phyloP scores from a whole-genome alignment of 2,888 invertebrate genomes.

The Zaprionus bogoriensis region DNA sequence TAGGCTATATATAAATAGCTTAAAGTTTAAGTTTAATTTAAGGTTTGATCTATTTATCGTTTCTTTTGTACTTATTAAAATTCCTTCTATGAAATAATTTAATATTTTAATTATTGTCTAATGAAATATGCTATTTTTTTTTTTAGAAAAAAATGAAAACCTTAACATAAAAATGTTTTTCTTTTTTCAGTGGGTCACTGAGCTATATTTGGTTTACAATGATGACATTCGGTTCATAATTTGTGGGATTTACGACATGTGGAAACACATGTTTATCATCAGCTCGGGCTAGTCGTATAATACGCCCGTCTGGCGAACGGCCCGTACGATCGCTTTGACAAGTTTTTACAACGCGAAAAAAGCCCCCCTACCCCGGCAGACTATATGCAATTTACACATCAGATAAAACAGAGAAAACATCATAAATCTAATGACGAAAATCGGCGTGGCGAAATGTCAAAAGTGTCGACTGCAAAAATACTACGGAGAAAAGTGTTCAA shows the following conservation, averaged over 20 bases:
- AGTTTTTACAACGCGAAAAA: constrained; percentile 26
- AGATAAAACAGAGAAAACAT: constrained; percentile 20
- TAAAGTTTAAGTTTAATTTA: too few species aligned
- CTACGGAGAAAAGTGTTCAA: background rate
- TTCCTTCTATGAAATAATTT: too few species aligned
- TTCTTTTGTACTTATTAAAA: too few species aligned
- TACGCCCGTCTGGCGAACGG: constrained; percentile 15
- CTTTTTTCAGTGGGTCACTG: too few species aligned
- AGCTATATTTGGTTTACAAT: background rate
- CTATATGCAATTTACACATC: constrained; percentile 39
- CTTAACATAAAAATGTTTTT: too few species aligned
- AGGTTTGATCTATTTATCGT: too few species aligned
- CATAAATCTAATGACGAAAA: constrained; percentile 35
- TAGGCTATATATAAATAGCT: too few species aligned
- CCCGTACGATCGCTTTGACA: constrained; percentile 41
- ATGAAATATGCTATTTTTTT: too few species aligned
- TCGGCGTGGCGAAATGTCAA: constrained; percentile 4
- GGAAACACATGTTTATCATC: constrained; percentile 49
- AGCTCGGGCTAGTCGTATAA: constrained; percentile 3
- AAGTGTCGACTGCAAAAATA: background rate
- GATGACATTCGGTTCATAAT: constrained; percentile 34
- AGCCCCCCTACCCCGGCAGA: background rate
- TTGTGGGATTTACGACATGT: constrained; percentile 50
- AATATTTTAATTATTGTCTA: too few species aligned
- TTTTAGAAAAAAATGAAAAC: too few species aligned